Conservation (phyloP, 2,797 vertebrate genomes). For the Amphiprion clarkii region DNA sequence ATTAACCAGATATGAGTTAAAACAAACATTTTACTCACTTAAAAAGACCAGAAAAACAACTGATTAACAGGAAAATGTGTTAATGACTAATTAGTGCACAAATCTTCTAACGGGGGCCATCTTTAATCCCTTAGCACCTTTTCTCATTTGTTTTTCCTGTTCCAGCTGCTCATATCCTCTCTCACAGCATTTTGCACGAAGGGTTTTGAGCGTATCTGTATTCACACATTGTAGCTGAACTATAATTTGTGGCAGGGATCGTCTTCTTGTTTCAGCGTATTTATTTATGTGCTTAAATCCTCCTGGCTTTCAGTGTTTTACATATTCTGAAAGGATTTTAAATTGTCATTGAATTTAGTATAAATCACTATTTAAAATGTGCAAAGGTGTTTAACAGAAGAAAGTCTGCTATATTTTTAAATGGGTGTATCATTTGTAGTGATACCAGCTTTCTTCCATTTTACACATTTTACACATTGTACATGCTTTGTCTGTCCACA, state of each 20-base stretch:
- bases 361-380: background rate
- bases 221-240: background rate
- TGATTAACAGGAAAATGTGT: background rate
- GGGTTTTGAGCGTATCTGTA: background rate
- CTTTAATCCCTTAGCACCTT: constrained; percentile 10
- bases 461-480: background rate
- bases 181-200: background rate
- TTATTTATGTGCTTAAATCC: constrained; percentile 2
- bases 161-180: background rate
- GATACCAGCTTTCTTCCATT: constrained; percentile 7
- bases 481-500: constrained; percentile 68
- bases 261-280: background rate
- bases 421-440: background rate
- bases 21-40: background rate
- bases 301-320: background rate
- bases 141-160: constrained; percentile 2
- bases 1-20: too few relatives aligned
- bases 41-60: background rate
- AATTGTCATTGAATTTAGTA: background rate
- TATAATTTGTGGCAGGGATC: background rate
- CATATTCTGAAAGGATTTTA: background rate
- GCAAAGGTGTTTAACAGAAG: background rate
- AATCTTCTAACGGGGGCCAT: background rate
- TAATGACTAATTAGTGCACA: background rate
- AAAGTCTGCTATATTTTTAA: constrained; percentile 17